Evolutionary conservation across 2,113 vertebrate genomes (phyloP), one percentile per base, ranked within the genome.

Genomic region (Anolis carolinensis): DNA sequence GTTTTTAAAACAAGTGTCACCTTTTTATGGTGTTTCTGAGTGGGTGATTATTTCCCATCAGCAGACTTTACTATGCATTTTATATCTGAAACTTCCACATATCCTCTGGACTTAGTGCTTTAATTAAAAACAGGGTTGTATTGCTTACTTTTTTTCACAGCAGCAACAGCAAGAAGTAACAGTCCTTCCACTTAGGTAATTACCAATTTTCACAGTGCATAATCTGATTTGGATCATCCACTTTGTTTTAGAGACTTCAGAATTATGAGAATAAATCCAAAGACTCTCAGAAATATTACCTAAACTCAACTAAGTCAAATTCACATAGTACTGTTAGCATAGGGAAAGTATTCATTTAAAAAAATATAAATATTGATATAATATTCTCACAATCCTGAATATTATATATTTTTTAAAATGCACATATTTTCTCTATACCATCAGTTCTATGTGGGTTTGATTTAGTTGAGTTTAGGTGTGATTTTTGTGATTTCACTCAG

Each of bases 51-150:
- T 87, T 63, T 87, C 82, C 32, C 81, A 68, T 27, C 70, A 85
- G 23, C 55, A 85, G 27, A 67, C 3, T 73, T 63, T 86, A 86
- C 55, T 89, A 80, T 0, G 10, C 5, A 65, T 36, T 75, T 70
- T 13, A 62, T 59, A 81, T 48, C 32, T 88, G 86, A 91, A 90
- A 89, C 76, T 1, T 84, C n/a, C 65, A 36, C 79, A 10, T 84
- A 9, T 76, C 63, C 34, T 30, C 27, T 70, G 44, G 36, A 88
- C 86, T 79, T 88, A 87, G 10, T 89, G 50, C 75, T 84, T 90
- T 85, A 75, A 72, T 68, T 89, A 79, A 91, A n/a, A 94, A 85
- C 36, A 88, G 32, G 27, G 70, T 34, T 83, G 27, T 8, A 21
- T 13, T 78, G 44, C 44, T 5, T 52, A 86, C 52, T 18, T 59